These are phyloP conservation scores for Xiphias gladius DNA, from an alignment of 2,113 vertebrate species.

Conservation along the genomic window DNA sequence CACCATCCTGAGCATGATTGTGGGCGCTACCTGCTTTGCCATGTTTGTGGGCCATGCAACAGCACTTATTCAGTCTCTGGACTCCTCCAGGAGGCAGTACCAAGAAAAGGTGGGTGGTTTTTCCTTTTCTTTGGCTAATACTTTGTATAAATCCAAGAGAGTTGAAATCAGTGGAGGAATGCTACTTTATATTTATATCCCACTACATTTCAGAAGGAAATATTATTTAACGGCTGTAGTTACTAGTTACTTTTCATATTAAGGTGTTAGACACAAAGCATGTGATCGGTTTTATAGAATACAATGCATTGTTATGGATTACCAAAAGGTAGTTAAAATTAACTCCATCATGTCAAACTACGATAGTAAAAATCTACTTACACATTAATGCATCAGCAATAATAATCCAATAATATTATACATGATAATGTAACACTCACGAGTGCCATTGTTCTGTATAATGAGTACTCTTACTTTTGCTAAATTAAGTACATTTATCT, in stretches of 20 bases:
- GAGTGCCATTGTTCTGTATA: too few relatives aligned
- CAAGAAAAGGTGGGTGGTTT: conserved; percentile 94
- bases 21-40: conserved; percentile 98
- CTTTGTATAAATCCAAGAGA: neutral
- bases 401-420: too few relatives aligned
- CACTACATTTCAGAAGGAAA: neutral
- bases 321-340: neutral
- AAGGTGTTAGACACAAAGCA: neutral
- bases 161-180: neutral
- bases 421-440: too few relatives aligned
- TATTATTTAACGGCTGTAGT: neutral
- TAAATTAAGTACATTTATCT: too few relatives aligned
- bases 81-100: conserved; percentile 97
- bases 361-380: too few relatives aligned
- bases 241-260: neutral
- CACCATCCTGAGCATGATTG: conserved; percentile 99
- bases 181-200: neutral
- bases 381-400: too few relatives aligned
- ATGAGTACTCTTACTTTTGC: too few relatives aligned
- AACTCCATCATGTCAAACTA: too few relatives aligned
- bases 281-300: neutral
- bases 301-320: neutral
- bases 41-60: conserved; percentile 99
- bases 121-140: neutral
- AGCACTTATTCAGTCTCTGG: conserved; percentile 97